A percentile compares a stretch with the other conserved stretches of the same genome.
Conservation (phyloP, 2,113 vertebrate species). For the Syngnathus typhle region DNA sequence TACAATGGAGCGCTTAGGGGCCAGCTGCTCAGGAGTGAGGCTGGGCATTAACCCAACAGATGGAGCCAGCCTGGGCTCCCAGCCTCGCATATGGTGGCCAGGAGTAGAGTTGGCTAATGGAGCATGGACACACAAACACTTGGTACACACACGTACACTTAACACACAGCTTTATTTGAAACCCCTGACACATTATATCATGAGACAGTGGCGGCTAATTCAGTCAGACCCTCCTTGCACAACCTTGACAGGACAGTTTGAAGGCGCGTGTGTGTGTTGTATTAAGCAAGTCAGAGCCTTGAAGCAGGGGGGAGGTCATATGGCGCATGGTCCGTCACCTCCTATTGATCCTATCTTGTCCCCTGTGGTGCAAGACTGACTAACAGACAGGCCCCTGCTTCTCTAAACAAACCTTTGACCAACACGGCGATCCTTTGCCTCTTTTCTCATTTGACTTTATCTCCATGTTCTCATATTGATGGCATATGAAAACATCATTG, state of each 20-base stretch:
- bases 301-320: conserved; percentile 40
- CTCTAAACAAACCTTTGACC: conserved; percentile 37
- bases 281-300: conserved; percentile 15
- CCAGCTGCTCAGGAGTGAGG: conserved; percentile 66
- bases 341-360: conserved; percentile 56
- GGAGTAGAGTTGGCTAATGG: conserved; percentile 64
- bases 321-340: conserved; percentile 60
- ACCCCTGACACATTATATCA: conserved; percentile 35
- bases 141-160: conserved; percentile 10
- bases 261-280: conserved; percentile 14
- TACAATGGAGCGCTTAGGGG: conserved; percentile 65
- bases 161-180: conserved; percentile 23
- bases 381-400: conserved; percentile 44
- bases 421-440: conserved; percentile 8
- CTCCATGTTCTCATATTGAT: neutral
- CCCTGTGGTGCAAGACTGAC: conserved; percentile 44
- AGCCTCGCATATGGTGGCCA: conserved; percentile 68
- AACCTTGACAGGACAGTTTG: conserved; percentile 28
- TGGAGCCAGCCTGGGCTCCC: conserved; percentile 67
- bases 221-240: conserved; percentile 19
- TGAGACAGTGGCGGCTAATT: conserved; percentile 36
- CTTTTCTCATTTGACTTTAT: neutral
- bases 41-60: conserved; percentile 71
- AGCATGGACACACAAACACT: conserved; percentile 22
- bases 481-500: neutral